Evolutionary conservation across 2,797 vertebrate genomes (phyloP).

Genomic region (Momotus momota): DNA sequence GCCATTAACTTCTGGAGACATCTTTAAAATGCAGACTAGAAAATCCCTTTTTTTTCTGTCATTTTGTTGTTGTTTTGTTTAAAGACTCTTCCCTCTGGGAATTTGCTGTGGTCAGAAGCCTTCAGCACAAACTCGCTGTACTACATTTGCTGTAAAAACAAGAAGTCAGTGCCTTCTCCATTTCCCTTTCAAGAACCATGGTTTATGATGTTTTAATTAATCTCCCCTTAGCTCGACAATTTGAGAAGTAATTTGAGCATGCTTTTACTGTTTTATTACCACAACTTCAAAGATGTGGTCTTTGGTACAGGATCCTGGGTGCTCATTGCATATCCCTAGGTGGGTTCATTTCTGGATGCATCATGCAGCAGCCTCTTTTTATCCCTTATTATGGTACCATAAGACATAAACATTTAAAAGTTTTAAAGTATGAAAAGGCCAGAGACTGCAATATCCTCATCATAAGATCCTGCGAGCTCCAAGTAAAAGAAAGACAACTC

Average conservation of each 20-base stretch:
- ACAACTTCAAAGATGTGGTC: neutral
- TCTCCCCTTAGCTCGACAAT: neutral
- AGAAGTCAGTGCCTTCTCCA: neutral
- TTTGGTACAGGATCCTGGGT: neutral
- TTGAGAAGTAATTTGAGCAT: neutral
- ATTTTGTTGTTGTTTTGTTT: conserved; percentile 19
- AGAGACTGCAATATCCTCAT: neutral
- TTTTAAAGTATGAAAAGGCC: neutral
- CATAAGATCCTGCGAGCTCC: neutral
- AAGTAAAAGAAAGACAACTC: neutral
- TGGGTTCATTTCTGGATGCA: neutral
- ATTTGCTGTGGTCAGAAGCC: conserved; percentile 28
- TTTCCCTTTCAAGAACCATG: conserved; percentile 14
- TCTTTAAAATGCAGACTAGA: neutral
- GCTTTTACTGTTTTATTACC: neutral
- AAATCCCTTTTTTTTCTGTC: neutral
- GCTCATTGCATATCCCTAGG: neutral
- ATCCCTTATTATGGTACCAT: neutral
- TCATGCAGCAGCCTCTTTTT: neutral
- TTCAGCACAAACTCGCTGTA: neutral
- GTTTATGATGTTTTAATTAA: conserved; percentile 32
- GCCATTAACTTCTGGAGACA: neutral
- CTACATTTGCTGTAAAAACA: conserved; percentile 15
- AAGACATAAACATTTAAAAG: neutral
- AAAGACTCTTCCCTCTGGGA: conserved; percentile 21